phyloP scores from a whole-genome alignment of 2,888 invertebrate genomes.

The Rhimphoctona megacephalus region DNA sequence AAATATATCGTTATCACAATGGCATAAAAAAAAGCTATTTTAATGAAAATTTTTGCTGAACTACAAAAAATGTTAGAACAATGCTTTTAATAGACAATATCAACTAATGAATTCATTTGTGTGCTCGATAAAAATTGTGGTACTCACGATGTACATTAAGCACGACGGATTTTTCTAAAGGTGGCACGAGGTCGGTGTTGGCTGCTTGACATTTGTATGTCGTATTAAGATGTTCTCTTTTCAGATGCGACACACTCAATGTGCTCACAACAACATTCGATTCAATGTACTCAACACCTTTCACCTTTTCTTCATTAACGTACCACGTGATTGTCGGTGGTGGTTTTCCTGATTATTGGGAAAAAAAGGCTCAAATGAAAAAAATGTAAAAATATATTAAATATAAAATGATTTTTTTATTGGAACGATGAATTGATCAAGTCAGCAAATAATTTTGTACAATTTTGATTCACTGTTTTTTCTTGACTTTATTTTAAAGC shows the following conservation, averaged over 20 bases:
- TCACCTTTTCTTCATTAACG: conserved; percentile 87
- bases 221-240: conserved; percentile 92
- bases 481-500: neutral
- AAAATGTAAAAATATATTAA: neutral
- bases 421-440: neutral
- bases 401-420: neutral
- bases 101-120: neutral
- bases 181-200: conserved; percentile 94
- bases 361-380: conserved; percentile 3
- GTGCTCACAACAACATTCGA: conserved; percentile 93
- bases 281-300: conserved; percentile 88
- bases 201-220: conserved; percentile 95
- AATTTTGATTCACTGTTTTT: neutral
- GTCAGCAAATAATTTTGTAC: neutral
- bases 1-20: neutral
- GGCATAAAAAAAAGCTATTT: neutral
- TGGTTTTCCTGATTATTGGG: conserved; percentile 89
- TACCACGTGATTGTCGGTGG: conserved; percentile 95
- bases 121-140: neutral
- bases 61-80: neutral
- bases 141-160: conserved; percentile 91
- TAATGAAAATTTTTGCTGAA: neutral
- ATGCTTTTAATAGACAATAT: neutral
- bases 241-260: conserved; percentile 90
- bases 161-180: conserved; percentile 92